phyloP scores from a whole-genome alignment of 2,113 vertebrate species.

The Stegastes partitus region DNA sequence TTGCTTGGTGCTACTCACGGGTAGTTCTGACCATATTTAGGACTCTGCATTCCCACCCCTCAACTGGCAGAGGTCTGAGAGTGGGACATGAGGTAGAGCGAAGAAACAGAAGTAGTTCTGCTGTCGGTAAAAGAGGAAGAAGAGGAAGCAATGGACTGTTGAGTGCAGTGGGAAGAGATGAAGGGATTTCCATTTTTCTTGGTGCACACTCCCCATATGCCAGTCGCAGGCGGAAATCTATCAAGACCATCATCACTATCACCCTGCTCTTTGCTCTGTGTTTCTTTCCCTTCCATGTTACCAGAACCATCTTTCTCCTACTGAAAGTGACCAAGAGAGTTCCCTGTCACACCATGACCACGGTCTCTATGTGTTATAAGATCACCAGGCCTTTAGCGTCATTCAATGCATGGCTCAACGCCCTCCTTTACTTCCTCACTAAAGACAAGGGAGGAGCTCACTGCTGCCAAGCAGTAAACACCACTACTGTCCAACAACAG shows the following conservation, averaged over 20 bases:
- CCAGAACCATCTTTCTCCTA: conserved; percentile 86
- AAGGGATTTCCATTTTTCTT: conserved; percentile 67
- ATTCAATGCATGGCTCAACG: conserved; percentile 89
- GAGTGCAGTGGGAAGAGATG: conserved; percentile 33
- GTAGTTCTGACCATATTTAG: conserved; percentile 87
- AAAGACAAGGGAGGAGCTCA: conserved; percentile 83
- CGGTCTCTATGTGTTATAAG: conserved; percentile 89
- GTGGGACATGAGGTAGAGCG: conserved; percentile 4
- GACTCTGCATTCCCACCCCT: conserved; percentile 79
- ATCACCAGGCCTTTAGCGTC: conserved; percentile 88
- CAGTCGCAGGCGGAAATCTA: conserved; percentile 86
- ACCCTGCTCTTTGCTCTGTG: conserved; percentile 88
- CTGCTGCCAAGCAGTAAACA: conserved; percentile 74
- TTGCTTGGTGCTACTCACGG: conserved; percentile 88
- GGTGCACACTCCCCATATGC: conserved; percentile 81
- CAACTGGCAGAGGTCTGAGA: conserved; percentile 20
- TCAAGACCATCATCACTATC: conserved; percentile 88
- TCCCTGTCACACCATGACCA: conserved; percentile 84
- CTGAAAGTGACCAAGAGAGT: conserved; percentile 82
- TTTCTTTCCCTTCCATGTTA: conserved; percentile 89
- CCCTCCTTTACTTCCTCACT: conserved; percentile 88
- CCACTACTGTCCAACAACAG: conserved; percentile 57
- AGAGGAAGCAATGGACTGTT: conserved; percentile 52
- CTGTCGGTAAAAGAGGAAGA: conserved; percentile 16
- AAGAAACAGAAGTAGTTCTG: conserved; percentile 15